A percentile compares a stretch with the other conserved stretches of the same genome.
Conservation (phyloP, 2,797 vertebrate species). For the Uromys caudimaculatus region DNA sequence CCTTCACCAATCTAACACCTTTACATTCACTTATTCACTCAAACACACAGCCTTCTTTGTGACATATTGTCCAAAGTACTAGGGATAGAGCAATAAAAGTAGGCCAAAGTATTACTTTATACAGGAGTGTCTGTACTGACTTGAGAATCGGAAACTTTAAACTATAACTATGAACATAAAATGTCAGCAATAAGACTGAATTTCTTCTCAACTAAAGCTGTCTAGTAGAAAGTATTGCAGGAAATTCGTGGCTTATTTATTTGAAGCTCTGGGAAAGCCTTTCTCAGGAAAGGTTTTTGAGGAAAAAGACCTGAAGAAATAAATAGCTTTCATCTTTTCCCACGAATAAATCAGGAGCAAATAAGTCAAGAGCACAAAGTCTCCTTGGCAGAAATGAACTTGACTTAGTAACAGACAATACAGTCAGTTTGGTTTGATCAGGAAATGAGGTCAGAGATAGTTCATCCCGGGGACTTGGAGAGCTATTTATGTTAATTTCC, state of each 20-base stretch:
- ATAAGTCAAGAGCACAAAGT: neutral
- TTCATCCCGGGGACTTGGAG: neutral
- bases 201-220: neutral
- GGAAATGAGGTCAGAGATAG: neutral
- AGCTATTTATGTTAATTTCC: neutral
- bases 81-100: neutral
- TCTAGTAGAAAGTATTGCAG: neutral
- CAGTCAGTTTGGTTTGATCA: neutral
- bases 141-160: neutral
- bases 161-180: neutral
- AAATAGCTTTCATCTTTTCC: neutral
- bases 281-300: neutral
- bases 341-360: neutral
- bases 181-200: neutral
- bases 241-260: neutral
- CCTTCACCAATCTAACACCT: neutral
- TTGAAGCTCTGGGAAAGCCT: neutral
- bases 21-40: neutral
- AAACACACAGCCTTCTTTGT: neutral
- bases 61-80: neutral
- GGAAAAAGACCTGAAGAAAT: slow-evolving; percentile 1
- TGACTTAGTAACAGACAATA: slow-evolving; percentile 9
- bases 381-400: slow-evolving; percentile 17
- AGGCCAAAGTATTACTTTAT: neutral
- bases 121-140: neutral